Evolutionary conservation across 2,113 vertebrate genomes (phyloP).

Genomic region (Chaenocephalus aceratus): DNA sequence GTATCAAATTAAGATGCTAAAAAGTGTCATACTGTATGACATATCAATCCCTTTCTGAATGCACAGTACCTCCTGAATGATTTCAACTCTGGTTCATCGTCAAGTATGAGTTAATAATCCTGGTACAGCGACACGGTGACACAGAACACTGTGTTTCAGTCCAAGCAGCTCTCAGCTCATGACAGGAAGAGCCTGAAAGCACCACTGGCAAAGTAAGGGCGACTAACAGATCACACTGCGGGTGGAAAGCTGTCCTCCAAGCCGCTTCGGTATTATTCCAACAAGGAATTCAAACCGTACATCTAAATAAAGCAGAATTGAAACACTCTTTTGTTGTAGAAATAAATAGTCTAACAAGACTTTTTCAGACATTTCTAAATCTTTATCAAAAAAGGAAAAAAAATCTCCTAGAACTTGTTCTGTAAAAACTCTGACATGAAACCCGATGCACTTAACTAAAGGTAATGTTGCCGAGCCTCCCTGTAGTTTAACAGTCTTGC

Average conservation of each 20-base stretch:
- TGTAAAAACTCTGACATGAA: constrained; percentile 23
- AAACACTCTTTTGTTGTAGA: constrained; percentile 46
- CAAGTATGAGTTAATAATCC: constrained; percentile 2
- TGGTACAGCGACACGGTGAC: constrained; percentile 18
- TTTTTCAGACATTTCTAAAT: constrained; percentile 35
- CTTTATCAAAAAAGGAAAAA: constrained; percentile 29
- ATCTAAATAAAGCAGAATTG: constrained; percentile 42
- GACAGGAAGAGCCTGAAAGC: constrained; percentile 6
- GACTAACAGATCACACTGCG: background rate
- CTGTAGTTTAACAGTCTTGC: constrained; percentile 21
- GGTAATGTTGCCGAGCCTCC: constrained; percentile 1
- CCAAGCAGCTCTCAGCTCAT: background rate
- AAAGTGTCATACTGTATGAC: background rate
- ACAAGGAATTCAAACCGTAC: constrained; percentile 12
- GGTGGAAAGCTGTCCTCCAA: background rate
- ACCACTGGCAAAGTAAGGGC: background rate
- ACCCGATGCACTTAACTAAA: constrained; percentile 11
- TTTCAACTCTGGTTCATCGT: background rate
- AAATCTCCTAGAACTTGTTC: constrained; percentile 30
- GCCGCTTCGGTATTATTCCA: background rate
- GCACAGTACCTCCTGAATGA: constrained; percentile 25
- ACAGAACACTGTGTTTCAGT: too few relatives aligned
- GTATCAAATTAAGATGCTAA: constrained; percentile 22
- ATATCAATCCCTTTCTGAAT: constrained; percentile 31
- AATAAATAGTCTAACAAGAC: constrained; percentile 60